Conservation (phyloP, 2,797 vertebrate species). For the Gymnodraco acuticeps region DNA sequence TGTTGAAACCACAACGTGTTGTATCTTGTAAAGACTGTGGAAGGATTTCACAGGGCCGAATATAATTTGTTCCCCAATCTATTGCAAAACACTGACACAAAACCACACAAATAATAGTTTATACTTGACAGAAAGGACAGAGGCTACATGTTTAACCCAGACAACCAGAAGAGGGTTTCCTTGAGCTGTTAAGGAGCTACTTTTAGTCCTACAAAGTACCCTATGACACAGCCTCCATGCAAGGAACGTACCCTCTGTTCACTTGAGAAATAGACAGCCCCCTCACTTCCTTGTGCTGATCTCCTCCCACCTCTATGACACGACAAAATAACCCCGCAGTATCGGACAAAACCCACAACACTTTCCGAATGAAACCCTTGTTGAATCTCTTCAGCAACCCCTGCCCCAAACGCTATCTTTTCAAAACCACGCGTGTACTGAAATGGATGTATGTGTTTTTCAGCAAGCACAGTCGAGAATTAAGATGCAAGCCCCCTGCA, state of each 20-base stretch:
- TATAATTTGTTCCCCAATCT: not conserved
- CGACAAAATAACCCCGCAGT: not conserved
- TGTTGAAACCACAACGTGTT: not conserved
- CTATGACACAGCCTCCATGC: not conserved
- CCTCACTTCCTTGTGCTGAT: conserved; percentile 28
- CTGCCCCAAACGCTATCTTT: not conserved
- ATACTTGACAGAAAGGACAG: not conserved
- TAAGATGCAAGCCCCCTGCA: not conserved
- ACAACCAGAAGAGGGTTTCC: not conserved
- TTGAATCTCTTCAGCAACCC: not conserved
- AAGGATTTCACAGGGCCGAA: not conserved
- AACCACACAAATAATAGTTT: not conserved
- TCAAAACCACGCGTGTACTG: not conserved
- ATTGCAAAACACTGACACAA: not conserved
- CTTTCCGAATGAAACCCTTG: conserved; percentile 14
- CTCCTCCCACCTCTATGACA: conserved; percentile 14
- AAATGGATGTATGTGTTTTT: not conserved
- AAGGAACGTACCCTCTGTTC: not conserved
- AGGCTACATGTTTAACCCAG: not conserved
- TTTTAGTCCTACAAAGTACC: not conserved
- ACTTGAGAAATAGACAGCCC: not conserved
- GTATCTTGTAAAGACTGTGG: not conserved
- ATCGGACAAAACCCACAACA: conserved; percentile 30
- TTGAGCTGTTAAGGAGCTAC: too few relatives aligned
- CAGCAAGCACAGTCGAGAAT: not conserved